Percentiles rank a stretch among this genome's conserved stretches.
These are phyloP conservation scores for Callopanchax toddi DNA, from an alignment of 2,113 vertebrate species.

Conservation along the genomic window DNA sequence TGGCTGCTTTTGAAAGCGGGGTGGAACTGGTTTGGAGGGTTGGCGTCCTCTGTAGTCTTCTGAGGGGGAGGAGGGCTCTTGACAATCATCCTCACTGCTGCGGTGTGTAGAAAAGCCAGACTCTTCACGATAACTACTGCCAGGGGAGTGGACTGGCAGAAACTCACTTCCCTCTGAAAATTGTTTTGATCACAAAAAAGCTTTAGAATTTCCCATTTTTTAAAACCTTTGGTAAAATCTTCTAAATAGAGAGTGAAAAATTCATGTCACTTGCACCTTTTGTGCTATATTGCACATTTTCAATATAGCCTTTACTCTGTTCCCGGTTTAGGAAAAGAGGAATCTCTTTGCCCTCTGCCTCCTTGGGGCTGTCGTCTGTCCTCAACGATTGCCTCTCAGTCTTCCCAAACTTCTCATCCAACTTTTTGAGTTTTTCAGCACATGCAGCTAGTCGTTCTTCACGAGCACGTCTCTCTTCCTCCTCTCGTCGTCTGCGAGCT, in stretches of 20 bases:
- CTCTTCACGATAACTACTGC: conserved; percentile 82
- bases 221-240: neutral
- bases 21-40: conserved; percentile 85
- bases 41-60: conserved; percentile 89
- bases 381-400: conserved; percentile 84
- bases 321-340: conserved; percentile 78
- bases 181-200: neutral
- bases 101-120: conserved; percentile 72
- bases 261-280: conserved; percentile 78
- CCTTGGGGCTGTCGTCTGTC: conserved; percentile 79
- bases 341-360: conserved; percentile 71
- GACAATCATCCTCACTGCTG: conserved; percentile 86
- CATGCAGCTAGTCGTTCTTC: conserved; percentile 95
- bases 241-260: neutral
- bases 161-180: conserved; percentile 67
- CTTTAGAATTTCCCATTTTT: neutral
- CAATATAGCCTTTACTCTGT: conserved; percentile 71
- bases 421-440: conserved; percentile 94
- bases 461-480: conserved; percentile 91
- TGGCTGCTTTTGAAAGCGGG: conserved; percentile 92
- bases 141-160: conserved; percentile 74
- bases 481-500: conserved; percentile 90
- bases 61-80: conserved; percentile 84
- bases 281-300: conserved; percentile 78
- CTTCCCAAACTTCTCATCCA: conserved; percentile 94